Percentiles rank a stretch among this genome's conserved stretches.
Conservation (phyloP, 2,113 vertebrate genomes). For the Tauraco erythrolophus region DNA sequence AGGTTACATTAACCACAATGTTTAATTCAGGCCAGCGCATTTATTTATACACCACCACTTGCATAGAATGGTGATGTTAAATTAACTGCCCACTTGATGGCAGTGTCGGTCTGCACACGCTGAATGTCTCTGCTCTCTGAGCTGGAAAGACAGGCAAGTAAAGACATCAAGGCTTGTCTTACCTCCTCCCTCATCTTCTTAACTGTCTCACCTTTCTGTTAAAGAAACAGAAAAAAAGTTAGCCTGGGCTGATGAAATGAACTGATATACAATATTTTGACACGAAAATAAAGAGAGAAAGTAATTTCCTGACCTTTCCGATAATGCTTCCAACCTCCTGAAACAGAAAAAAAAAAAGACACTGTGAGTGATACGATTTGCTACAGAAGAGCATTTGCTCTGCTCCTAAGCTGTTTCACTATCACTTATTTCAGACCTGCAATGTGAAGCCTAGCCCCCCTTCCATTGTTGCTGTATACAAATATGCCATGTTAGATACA, state of each 20-base stretch:
- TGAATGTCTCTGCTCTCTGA: neutral
- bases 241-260: neutral
- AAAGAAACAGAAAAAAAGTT: constrained; percentile 59
- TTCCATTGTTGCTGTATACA: neutral
- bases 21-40: neutral
- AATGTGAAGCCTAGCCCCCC: neutral
- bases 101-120: neutral
- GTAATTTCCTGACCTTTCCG: constrained; percentile 84
- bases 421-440: neutral
- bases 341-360: constrained; percentile 57
- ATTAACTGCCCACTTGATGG: constrained; percentile 45
- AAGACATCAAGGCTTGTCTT: constrained; percentile 70
- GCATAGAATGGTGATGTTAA: neutral
- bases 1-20: neutral
- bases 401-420: neutral
- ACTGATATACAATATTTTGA: constrained; percentile 2
- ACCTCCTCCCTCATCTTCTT: constrained; percentile 97
- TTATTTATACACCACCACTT: neutral
- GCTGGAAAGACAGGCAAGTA: neutral
- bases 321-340: constrained; percentile 95
- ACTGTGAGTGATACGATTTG: neutral
- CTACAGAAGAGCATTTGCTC: neutral
- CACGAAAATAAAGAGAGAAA: constrained; percentile 19
- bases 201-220: constrained; percentile 93
- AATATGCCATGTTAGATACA: neutral